phyloP scores from a whole-genome alignment of 2,797 vertebrate species.

The Diplodus puntazzo region DNA sequence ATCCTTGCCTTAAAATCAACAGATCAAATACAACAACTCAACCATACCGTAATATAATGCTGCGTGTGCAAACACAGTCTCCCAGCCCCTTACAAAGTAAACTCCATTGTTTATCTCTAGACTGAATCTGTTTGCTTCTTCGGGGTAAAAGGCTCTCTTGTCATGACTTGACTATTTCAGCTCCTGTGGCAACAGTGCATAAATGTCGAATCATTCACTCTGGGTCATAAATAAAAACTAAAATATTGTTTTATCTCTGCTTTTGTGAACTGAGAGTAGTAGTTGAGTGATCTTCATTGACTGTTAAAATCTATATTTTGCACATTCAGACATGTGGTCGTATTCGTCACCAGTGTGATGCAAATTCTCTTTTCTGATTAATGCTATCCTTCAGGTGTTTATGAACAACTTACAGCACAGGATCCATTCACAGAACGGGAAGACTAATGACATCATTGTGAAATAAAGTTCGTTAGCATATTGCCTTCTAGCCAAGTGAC shows the following conservation, averaged over 20 bases:
- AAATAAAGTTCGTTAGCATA: constrained; percentile 58
- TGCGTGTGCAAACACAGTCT: constrained; percentile 16
- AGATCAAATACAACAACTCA: constrained; percentile 25
- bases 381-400: constrained; percentile 55
- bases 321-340: constrained; percentile 5
- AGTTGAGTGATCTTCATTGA: constrained; percentile 6
- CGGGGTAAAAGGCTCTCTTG: constrained; percentile 31
- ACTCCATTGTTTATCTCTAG: constrained; percentile 35
- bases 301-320: constrained; percentile 27
- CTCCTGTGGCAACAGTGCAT: constrained; percentile 23
- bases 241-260: constrained; percentile 25
- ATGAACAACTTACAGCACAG: constrained; percentile 15
- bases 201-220: constrained; percentile 34
- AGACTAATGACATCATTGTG: constrained; percentile 55
- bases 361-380: constrained; percentile 24
- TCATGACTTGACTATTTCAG: constrained; percentile 54
- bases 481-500: constrained; percentile 69
- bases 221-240: constrained; percentile 19
- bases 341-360: constrained; percentile 7
- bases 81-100: constrained; percentile 24
- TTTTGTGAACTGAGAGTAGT: constrained; percentile 27
- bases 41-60: constrained; percentile 7
- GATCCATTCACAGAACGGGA: constrained; percentile 38
- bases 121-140: constrained; percentile 46
- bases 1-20: constrained; percentile 17